Base-by-base conservation (phyloP, 2,888 invertebrate species). In the Zygothrica quintamaculata region DNA sequence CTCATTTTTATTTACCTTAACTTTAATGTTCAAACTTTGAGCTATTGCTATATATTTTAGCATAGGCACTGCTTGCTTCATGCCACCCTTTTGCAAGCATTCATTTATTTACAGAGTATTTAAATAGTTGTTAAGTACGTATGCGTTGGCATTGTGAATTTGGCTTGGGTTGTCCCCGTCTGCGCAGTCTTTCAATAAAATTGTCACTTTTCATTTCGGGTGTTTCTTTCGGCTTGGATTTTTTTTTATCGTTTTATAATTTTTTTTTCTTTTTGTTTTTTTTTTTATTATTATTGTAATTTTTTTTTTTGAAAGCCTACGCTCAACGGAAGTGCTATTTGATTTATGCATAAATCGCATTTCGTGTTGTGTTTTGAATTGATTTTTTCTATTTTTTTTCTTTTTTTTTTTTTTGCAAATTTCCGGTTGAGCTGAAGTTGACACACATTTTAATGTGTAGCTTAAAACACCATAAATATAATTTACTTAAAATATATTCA, bases 261-360 rank as follows among this genome's bases (percentile, higher is more conserved):
- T 18, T 44, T 39, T 60, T 51, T 60, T 36, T 34, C 31, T 47
- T n/a, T n/a, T n/a, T n/a, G n/a, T 22, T 22, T 22, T 22, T 22
- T 5, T 22, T 22, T 18, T 22, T 36, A 6, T 31, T 13, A 12
- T 47, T 3, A 0, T 3, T 36, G n/a, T 25, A 46, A 16, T 18
- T 18, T 44, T 39, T 60, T 51, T 60, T 36, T 34, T 36, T 47
- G 16, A 52, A 34, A 26, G 46, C 80, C 80, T 64, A 80, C 80
- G 65, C 74, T 9, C 68, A 80, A 56, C 80, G 80, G 80, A 80
- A 80, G 80, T 80, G 46, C 64, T 65, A 71, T 86, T 80, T 80
- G 81, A 86, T 80, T 86, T 80, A 86, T 84, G 78, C 78, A 81
- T 58, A 67, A n/a, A 65, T 78, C 62, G 65, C 76, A 59, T 79